Percentiles rank a stretch among this genome's conserved stretches.
phyloP scores from a whole-genome alignment of 2,797 vertebrate genomes.

The Syndactyla subalaris region DNA sequence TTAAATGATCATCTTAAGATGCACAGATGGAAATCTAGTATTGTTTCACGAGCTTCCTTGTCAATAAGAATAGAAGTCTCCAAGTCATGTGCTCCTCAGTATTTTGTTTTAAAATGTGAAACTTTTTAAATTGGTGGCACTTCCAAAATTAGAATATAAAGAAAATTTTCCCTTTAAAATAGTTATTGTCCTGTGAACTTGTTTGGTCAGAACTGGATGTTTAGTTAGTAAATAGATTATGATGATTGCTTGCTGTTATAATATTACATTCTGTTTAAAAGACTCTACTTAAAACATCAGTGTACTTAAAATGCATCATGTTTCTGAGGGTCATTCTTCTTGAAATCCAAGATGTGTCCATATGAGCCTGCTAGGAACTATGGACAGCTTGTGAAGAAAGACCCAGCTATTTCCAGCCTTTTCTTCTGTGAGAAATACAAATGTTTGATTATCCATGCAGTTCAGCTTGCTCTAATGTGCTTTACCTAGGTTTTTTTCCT shows the following conservation, averaged over 20 bases:
- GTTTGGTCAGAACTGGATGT: background rate
- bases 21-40: background rate
- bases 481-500: background rate
- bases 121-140: background rate
- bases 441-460: background rate
- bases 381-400: background rate
- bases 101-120: background rate
- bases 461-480: background rate
- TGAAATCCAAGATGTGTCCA: background rate
- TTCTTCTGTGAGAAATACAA: background rate
- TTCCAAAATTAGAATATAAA: background rate
- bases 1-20: background rate
- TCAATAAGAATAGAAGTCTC: background rate
- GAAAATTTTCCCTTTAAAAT: background rate
- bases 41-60: background rate
- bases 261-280: background rate
- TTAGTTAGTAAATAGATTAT: background rate
- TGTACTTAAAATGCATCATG: background rate
- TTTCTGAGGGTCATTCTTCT: background rate
- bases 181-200: background rate
- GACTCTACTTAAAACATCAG: background rate
- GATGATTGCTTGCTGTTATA: background rate
- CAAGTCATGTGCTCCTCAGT: background rate
- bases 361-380: background rate
- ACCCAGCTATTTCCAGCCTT: background rate